Percentiles rank a stretch among this genome's conserved stretches.
These are phyloP conservation scores for Atrichornis clamosus DNA, from an alignment of 2,113 vertebrate genomes.

Conservation along the genomic window DNA sequence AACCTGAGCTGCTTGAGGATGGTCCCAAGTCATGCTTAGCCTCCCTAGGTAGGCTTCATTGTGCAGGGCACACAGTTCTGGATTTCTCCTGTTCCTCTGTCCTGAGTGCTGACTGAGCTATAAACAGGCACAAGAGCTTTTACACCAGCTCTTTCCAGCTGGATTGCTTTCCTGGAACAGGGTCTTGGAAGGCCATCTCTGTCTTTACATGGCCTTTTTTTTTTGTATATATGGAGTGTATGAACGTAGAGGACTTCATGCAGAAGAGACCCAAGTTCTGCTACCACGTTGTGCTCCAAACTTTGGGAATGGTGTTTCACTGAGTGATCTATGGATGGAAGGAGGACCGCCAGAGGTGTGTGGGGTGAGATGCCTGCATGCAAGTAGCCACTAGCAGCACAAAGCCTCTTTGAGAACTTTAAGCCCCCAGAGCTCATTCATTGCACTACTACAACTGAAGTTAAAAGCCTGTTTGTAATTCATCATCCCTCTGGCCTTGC, in stretches of 20 bases:
- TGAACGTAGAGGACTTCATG: not conserved
- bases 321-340: not conserved
- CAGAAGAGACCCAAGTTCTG: not conserved
- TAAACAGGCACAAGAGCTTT: not conserved
- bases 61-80: not conserved
- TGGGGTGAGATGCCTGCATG: not conserved
- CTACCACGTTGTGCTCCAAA: not conserved
- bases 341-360: accelerated
- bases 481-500: not conserved
- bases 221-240: not conserved
- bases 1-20: not conserved
- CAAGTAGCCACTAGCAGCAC: not conserved
- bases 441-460: not conserved
- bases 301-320: not conserved
- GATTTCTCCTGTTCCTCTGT: not conserved
- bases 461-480: not conserved
- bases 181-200: not conserved
- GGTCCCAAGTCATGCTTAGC: not conserved
- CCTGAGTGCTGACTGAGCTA: not conserved
- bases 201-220: not conserved
- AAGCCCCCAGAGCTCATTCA: not conserved
- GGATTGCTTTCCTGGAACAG: not conserved
- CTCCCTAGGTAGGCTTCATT: not conserved
- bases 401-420: not conserved
- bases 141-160: not conserved